These are phyloP conservation scores for Epizoanthus illoricatus DNA, from an alignment of 92 coral and sea anemone genomes.

Conservation along the genomic window DNA sequence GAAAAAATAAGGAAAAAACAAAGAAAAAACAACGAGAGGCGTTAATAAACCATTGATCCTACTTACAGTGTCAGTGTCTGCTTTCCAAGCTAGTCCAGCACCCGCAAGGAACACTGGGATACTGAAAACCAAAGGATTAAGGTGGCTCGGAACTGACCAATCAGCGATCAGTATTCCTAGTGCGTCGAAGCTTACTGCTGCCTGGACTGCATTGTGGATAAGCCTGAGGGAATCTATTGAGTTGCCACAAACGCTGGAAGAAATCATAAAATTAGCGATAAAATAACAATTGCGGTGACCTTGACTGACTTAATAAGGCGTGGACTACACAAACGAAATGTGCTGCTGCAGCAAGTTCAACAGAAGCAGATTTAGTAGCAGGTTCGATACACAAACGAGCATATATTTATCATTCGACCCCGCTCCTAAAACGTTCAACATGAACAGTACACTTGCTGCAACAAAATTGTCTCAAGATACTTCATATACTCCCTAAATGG, in stretches of 20 bases:
- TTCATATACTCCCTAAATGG: no score
- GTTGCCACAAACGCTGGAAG: constrained; percentile 78
- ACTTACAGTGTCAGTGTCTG: constrained; percentile 74
- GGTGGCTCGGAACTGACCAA: constrained; percentile 96
- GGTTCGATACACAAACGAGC: no score
- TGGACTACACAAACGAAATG: not conserved
- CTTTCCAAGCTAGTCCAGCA: constrained; percentile 93
- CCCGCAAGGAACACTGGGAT: constrained; percentile 88
- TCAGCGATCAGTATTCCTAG: constrained; percentile 90
- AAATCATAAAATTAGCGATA: not conserved
- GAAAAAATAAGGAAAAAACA: no score
- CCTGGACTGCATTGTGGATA: constrained; percentile 84
- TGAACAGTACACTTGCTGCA: no score
- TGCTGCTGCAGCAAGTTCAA: not conserved
- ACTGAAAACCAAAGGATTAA: constrained; percentile 82
- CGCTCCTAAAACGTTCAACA: no score
- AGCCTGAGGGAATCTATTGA: constrained; percentile 67
- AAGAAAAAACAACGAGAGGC: no score
- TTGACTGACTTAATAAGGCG: not conserved
- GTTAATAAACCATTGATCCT: no score
- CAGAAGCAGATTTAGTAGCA: no score
- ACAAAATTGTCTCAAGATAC: no score
- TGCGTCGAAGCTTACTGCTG: constrained; percentile 83
- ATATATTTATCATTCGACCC: no score
- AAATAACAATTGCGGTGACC: not conserved